Conservation (phyloP, 2,113 vertebrate species). For the Calidris pugnax region DNA sequence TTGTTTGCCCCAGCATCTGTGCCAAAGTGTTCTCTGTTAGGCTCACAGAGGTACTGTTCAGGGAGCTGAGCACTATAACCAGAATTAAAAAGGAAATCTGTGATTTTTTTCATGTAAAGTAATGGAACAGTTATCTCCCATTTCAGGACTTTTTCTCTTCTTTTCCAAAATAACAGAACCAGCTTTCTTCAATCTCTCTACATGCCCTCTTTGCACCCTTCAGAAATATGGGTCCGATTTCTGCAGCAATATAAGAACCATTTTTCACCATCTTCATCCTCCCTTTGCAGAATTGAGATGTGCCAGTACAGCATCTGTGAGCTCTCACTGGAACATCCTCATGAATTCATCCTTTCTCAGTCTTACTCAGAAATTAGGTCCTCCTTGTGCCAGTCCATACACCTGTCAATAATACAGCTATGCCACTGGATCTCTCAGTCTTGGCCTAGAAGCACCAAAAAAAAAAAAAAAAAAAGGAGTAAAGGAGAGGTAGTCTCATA, state of each 20-base stretch:
- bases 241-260: background rate
- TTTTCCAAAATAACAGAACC: background rate
- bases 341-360: background rate
- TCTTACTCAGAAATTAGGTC: background rate
- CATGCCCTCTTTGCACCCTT: background rate
- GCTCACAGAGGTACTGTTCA: background rate
- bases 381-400: background rate
- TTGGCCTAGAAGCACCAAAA: background rate
- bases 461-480: background rate
- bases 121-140: rapidly evolving
- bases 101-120: background rate
- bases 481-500: background rate
- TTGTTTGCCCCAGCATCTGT: background rate
- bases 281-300: background rate
- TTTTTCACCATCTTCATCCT: background rate
- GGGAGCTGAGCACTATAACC: background rate
- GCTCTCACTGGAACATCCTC: background rate
- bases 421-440: background rate
- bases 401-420: background rate
- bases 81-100: background rate
- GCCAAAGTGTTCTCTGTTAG: background rate
- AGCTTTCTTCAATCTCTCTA: background rate
- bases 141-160: background rate
- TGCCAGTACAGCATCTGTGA: background rate
- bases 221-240: background rate